Evolutionary conservation across 23 tunicate species (phyloP).

Genomic region (Trididemnum nubilum): DNA sequence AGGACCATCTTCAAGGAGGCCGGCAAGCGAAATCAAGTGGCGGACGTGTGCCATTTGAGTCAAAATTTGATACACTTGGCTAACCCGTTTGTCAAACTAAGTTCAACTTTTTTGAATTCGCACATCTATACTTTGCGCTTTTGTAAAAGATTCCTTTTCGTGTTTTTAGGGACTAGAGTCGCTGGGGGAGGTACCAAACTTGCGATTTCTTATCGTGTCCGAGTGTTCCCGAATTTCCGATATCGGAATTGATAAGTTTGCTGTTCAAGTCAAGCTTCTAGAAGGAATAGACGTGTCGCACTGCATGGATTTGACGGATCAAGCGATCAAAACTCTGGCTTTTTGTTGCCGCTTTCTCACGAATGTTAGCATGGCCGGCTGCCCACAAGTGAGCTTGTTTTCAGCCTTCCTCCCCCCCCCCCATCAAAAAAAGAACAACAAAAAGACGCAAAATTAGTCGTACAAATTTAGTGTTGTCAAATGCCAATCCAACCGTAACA

Average conservation of each 20-base stretch:
- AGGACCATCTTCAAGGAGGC: no score
- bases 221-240: constrained; percentile 88
- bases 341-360: constrained; percentile 84
- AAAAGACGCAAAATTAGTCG: no score
- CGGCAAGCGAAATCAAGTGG: no score
- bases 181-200: constrained; percentile 55
- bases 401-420: neutral
- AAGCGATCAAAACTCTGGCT: constrained; percentile 81
- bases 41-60: no score
- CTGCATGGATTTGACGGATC: constrained; percentile 79
- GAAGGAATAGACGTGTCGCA: constrained; percentile 90
- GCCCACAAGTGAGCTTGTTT: constrained; percentile 83
- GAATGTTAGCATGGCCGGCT: constrained; percentile 71
- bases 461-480: no score
- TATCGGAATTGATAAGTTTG: constrained; percentile 84
- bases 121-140: no score
- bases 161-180: constrained; percentile 70
- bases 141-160: no score
- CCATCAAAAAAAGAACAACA: neutral
- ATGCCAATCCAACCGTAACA: no score
- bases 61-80: no score
- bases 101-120: no score
- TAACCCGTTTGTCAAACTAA: no score
- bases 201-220: constrained; percentile 58
- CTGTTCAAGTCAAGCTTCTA: constrained; percentile 61